Evolutionary conservation across 2,888 invertebrate species (phyloP).

Genomic region (Mythimna pallens): DNA sequence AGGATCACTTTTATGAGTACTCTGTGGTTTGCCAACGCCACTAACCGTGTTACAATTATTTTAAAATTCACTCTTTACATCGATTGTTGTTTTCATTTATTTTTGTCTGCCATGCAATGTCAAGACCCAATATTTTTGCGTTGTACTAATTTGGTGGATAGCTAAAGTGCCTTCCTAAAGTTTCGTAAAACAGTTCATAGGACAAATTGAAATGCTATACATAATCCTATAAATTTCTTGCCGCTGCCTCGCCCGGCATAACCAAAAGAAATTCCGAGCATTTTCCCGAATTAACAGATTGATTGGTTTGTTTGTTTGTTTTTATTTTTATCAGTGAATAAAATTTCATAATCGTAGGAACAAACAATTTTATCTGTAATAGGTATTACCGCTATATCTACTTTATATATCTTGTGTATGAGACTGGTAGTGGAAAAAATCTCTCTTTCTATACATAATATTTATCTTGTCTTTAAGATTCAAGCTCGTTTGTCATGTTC

Average conservation of each 20-base stretch:
- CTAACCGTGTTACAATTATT: slow-evolving; percentile 8
- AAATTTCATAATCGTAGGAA: neutral
- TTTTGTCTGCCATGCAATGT: neutral
- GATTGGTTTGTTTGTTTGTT: too few relatives aligned
- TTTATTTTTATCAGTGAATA: neutral
- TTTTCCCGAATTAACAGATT: neutral
- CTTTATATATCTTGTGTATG: too few relatives aligned
- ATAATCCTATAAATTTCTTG: neutral
- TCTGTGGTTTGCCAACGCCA: slow-evolving; percentile 21
- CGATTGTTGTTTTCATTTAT: neutral
- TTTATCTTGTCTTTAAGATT: too few relatives aligned
- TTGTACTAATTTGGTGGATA: too few relatives aligned
- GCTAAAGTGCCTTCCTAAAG: neutral
- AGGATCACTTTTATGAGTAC: slow-evolving; percentile 43
- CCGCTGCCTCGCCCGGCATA: neutral
- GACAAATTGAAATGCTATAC: neutral
- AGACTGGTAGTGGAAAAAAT: too few relatives aligned
- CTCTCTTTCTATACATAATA: too few relatives aligned
- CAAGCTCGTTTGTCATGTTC: neutral
- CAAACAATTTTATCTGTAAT: neutral
- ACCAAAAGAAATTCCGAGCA: neutral
- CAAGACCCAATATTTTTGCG: neutral
- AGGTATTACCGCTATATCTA: too few relatives aligned
- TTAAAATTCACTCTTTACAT: slow-evolving; percentile 12
- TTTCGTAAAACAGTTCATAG: neutral